Percentiles rank a stretch among this genome's conserved stretches.
Conservation (phyloP, 2,113 vertebrate species). For the Phalacrocorax aristotelis region DNA sequence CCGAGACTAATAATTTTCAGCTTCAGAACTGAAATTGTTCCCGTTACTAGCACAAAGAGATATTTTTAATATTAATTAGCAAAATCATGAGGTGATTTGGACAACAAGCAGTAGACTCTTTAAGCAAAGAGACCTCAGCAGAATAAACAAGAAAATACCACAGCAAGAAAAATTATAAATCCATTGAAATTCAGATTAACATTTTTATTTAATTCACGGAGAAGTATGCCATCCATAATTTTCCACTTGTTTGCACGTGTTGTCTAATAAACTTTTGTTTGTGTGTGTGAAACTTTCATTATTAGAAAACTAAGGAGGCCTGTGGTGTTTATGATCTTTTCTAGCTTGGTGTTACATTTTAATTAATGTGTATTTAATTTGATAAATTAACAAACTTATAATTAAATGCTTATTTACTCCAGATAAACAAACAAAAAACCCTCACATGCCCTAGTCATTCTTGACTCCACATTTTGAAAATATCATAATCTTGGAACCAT, state of each 20-base stretch:
- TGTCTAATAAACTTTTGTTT: background rate
- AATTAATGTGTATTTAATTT: conserved; percentile 1
- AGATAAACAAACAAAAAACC: background rate
- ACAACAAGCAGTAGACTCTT: background rate
- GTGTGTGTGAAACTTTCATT: background rate
- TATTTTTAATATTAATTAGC: background rate
- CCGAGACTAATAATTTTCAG: background rate
- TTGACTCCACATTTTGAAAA: background rate
- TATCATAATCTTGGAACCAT: background rate
- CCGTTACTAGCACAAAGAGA: background rate
- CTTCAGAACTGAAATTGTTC: background rate
- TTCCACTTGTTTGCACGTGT: background rate
- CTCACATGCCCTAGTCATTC: background rate
- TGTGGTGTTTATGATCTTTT: background rate
- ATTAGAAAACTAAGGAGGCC: background rate
- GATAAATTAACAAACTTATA: background rate
- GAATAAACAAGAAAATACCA: background rate
- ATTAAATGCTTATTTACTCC: background rate
- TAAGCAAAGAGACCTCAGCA: background rate
- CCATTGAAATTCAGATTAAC: background rate
- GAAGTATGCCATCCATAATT: background rate
- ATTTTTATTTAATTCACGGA: background rate
- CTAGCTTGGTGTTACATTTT: background rate
- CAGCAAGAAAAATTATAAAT: background rate
- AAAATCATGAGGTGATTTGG: background rate